Percentiles rank a stretch among this genome's conserved stretches.
phyloP scores from a whole-genome alignment of 2,113 vertebrate species.

The Elephantulus edwardii region DNA sequence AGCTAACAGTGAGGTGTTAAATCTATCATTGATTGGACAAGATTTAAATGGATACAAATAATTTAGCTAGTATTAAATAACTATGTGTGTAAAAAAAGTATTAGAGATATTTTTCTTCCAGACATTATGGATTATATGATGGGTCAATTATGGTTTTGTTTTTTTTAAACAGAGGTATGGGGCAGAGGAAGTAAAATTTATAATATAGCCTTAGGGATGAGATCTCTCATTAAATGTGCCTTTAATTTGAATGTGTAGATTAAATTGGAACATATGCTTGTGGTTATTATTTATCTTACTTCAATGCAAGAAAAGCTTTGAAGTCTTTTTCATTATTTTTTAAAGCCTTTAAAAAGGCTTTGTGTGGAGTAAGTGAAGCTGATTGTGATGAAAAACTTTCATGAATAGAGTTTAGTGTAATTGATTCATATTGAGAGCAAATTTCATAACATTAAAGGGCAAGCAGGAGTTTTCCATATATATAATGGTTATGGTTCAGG shows the following conservation, averaged over 20 bases:
- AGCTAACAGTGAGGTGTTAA: neutral
- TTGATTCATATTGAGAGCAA: neutral
- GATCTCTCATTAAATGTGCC: too few relatives aligned
- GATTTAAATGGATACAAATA: neutral
- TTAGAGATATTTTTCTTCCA: neutral
- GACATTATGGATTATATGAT: too few relatives aligned
- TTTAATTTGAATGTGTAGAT: too few relatives aligned
- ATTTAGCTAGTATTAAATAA: neutral
- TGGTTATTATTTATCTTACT: too few relatives aligned
- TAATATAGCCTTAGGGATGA: too few relatives aligned
- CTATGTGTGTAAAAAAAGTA: neutral
- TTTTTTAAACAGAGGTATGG: too few relatives aligned
- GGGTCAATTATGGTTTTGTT: too few relatives aligned
- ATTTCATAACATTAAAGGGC: neutral
- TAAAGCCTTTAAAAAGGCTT: too few relatives aligned
- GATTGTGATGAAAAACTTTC: neutral
- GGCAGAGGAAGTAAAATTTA: neutral
- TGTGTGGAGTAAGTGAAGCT: neutral
- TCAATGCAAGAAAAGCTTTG: too few relatives aligned
- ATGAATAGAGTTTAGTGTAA: neutral
- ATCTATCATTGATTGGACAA: too few relatives aligned
- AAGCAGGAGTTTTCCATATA: neutral
- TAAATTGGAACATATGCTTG: neutral
- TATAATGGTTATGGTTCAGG: neutral
- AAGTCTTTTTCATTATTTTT: too few relatives aligned